Evolutionary conservation across 2,113 vertebrate species (phyloP).

Genomic region (Microcebus ravelobensis): DNA sequence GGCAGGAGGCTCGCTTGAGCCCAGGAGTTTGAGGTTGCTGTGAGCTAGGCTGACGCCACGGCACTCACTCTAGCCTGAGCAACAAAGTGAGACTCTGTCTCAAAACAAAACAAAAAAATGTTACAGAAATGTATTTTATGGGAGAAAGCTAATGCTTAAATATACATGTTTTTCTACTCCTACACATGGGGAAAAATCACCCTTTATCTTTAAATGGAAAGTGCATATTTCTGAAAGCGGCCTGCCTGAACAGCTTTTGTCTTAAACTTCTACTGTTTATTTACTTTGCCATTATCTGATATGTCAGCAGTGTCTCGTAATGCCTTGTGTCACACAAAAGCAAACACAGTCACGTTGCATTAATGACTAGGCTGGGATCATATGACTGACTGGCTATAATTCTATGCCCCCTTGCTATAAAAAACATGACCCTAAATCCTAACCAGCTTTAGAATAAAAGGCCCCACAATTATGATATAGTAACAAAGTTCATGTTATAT

Average conservation of each 20-base stretch:
- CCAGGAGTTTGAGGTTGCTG: too few species aligned
- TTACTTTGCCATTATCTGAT: constrained; percentile 90
- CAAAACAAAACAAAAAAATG: background rate
- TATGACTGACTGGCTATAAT: constrained; percentile 86
- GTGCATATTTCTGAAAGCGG: constrained; percentile 80
- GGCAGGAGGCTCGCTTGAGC: too few species aligned
- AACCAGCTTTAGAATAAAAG: constrained; percentile 74
- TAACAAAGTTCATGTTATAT: constrained; percentile 64
- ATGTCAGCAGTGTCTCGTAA: constrained; percentile 89
- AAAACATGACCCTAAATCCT: constrained; percentile 83
- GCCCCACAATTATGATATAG: constrained; percentile 58
- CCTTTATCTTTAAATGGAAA: constrained; percentile 68
- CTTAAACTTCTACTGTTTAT: constrained; percentile 89
- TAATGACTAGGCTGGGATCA: constrained; percentile 83
- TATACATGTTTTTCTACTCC: background rate
- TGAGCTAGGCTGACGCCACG: too few species aligned
- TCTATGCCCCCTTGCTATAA: constrained; percentile 86
- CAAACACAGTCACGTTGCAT: constrained; percentile 90
- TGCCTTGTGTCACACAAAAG: constrained; percentile 94
- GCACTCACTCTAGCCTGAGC: too few species aligned
- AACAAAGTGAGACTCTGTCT: too few species aligned
- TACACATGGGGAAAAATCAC: background rate
- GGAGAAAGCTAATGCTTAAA: constrained; percentile 37
- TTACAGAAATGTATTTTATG: background rate
- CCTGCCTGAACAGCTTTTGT: constrained; percentile 81